phyloP scores from a whole-genome alignment of 2,888 invertebrate genomes.

The Baccha elongata region DNA sequence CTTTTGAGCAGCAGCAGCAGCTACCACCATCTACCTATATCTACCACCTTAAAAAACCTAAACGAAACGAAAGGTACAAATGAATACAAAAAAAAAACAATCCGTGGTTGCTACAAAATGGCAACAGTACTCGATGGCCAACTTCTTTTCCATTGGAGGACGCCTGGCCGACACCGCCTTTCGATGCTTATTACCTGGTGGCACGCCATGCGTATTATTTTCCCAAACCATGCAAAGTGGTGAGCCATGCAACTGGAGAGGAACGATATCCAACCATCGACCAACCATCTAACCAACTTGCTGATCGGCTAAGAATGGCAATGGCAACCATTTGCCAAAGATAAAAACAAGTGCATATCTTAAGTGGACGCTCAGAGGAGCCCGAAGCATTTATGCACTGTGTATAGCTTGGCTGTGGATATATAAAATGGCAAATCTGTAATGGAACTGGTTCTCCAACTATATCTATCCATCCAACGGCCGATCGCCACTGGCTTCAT shows the following conservation, averaged over 20 bases:
- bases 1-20: conserved; percentile 63
- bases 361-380: conserved; percentile 57
- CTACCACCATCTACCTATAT: conserved; percentile 56
- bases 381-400: background rate
- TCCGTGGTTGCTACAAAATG: conserved; percentile 64
- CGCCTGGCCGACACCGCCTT: conserved; percentile 72
- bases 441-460: conserved; percentile 57
- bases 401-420: background rate
- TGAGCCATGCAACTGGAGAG: conserved; percentile 58
- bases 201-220: conserved; percentile 74
- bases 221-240: conserved; percentile 70
- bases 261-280: conserved; percentile 53
- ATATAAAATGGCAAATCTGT: conserved; percentile 56
- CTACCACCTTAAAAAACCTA: conserved; percentile 50
- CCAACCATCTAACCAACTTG: conserved; percentile 61
- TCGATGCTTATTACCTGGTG: conserved; percentile 73
- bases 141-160: conserved; percentile 73
- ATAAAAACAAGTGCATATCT: conserved; percentile 73
- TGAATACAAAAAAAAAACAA: conserved; percentile 61
- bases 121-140: conserved; percentile 67
- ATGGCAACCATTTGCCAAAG: conserved; percentile 69
- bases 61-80: conserved; percentile 67
- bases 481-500: conserved; percentile 50
- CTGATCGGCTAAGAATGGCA: conserved; percentile 63
- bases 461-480: background rate